A percentile compares a stretch with the other conserved stretches of the same genome.
Conservation (phyloP, 2,888 invertebrate species). For the Lissonota sp. region DNA sequence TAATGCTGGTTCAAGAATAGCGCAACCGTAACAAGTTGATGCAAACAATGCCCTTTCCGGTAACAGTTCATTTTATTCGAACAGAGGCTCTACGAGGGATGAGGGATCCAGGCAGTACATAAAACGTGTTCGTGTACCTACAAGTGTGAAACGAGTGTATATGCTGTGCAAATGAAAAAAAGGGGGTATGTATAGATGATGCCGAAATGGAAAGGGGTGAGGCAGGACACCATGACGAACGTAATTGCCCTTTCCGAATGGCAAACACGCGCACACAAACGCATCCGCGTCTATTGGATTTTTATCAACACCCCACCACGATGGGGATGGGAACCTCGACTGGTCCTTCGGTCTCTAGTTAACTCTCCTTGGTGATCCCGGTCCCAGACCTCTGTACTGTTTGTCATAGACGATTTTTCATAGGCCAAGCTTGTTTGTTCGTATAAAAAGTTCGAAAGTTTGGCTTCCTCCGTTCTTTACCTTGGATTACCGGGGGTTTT, state of each 20-base stretch:
- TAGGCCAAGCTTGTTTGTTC: not conserved
- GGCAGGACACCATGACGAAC: conserved; percentile 80
- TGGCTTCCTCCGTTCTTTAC: not conserved
- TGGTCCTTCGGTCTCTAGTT: conserved; percentile 28
- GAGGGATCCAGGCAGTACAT: conserved; percentile 4
- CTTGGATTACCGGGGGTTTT: too few species aligned
- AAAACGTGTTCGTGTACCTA: conserved; percentile 25
- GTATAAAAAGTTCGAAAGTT: not conserved
- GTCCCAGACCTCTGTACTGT: not conserved
- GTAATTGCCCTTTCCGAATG: conserved; percentile 82
- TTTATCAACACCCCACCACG: conserved; percentile 76
- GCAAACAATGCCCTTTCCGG: too few species aligned
- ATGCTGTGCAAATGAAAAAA: conserved; percentile 1
- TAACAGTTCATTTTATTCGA: not conserved
- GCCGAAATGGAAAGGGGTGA: conserved; percentile 65
- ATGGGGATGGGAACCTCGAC: conserved; percentile 45
- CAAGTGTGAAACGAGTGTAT: conserved; percentile 45
- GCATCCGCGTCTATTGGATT: conserved; percentile 77
- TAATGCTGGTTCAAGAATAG: conserved; percentile 3
- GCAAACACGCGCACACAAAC: conserved; percentile 73
- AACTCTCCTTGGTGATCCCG: conserved; percentile 1
- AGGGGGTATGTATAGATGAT: conserved; percentile 14
- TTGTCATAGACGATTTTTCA: conserved; percentile 32
- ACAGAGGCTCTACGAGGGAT: not conserved
- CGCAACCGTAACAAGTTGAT: too few species aligned